Base-by-base conservation (phyloP, 1,140 invertebrate genomes). In the Polypedilum vanderplanki region DNA sequence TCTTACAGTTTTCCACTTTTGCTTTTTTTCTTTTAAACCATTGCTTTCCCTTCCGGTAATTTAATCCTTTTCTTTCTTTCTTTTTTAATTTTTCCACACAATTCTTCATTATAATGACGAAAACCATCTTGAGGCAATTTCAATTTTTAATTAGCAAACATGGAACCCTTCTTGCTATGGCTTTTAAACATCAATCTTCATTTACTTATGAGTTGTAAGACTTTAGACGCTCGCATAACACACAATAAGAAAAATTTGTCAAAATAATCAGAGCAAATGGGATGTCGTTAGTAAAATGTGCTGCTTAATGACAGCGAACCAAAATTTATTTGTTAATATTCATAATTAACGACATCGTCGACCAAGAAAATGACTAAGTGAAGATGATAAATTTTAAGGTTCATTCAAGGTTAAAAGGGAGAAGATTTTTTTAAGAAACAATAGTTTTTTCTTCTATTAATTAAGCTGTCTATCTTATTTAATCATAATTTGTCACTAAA, bases 301-400 rank as follows among this genome's bases (percentile, higher is more conserved):
- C n/a, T 57, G 46, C 46, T 15, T 57, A 57, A 57, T 57, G 46
- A 57, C 46, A 57, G 46, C n/a, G 46, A 57, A 57, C 46, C 46
- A 57, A 57, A 57, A 57, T n/a, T 57, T 57, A 12, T n/a, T 57
- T 57, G 46, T 57, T 57, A 57, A 57, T 57, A n/a, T 57, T 57
- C 46, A 57, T 57, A 57, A 57, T 57, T 57, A 57, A 57, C 46
- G 46, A 57, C 15, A 12, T 12, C 3, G 12, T 15, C 24, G 24
- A 33, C 24, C 24, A 33, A 33, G 24, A 33, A 33, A 33, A 33
- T 33, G 1, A 33, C 24, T 33, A 33, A 33, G 24, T 33, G 24
- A 33, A 33, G 24, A 33, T 33, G 24, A 33, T 33, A 33, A 33
- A 33, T 33, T 33, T 33, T 33, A 33, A 5, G 24, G 24, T 33